Percentiles rank a stretch among this genome's conserved stretches.
Evolutionary conservation across 1,140 invertebrate species (phyloP).

Genomic region (Scaptodrosophila lebanonensis): DNA sequence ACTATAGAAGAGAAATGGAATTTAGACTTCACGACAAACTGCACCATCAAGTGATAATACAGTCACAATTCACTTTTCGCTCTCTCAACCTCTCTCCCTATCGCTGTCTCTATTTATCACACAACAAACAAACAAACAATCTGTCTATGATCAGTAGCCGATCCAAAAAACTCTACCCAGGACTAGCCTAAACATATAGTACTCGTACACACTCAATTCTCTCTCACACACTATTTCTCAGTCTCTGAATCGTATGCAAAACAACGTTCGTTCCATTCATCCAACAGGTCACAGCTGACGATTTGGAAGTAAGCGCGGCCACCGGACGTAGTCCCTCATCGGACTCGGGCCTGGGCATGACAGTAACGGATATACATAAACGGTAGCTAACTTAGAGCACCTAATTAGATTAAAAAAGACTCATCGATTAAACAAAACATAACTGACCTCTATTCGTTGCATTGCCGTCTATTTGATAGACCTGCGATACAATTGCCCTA

Average conservation of each 20-base stretch:
- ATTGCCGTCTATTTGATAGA: constrained; percentile 41
- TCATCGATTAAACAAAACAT: constrained; percentile 20
- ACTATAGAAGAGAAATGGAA: no score
- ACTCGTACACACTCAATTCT: no score
- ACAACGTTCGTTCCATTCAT: constrained; percentile 52
- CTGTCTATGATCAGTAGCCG: constrained; percentile 7
- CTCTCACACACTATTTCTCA: constrained; percentile 25
- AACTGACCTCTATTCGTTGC: constrained; percentile 39
- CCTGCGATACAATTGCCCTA: constrained; percentile 71
- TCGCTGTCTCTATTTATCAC: constrained; percentile 4
- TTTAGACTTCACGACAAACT: no score
- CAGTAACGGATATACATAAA: constrained; percentile 74
- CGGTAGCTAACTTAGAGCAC: no score
- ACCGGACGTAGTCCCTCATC: constrained; percentile 76
- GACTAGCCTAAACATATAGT: constrained; percentile 29
- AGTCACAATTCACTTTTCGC: constrained; percentile 1
- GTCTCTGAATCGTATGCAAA: constrained; percentile 47
- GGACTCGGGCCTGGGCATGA: constrained; percentile 73
- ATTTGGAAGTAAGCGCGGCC: constrained; percentile 75
- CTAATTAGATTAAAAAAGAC: no score
- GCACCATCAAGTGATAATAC: no score
- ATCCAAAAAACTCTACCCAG: constrained; percentile 16
- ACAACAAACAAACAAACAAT: no score
- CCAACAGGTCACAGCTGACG: constrained; percentile 75
- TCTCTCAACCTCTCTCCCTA: constrained; percentile 2